phyloP scores from a whole-genome alignment of 2,888 invertebrate genomes.

The Brachynemurus nebulosus region DNA sequence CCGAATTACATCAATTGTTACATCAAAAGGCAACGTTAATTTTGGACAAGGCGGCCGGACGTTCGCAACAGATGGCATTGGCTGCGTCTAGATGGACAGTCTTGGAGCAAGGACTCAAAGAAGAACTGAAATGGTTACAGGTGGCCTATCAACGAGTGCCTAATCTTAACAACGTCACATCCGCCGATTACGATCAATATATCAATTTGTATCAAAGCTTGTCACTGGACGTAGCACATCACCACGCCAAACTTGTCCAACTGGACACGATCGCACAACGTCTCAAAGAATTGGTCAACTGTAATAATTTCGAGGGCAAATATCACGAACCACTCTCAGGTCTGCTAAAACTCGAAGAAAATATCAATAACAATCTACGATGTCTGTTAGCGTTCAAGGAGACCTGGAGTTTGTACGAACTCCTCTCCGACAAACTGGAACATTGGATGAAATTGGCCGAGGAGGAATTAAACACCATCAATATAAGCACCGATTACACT shows the following conservation, averaged over 20 bases:
- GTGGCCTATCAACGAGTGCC: conserved; percentile 75
- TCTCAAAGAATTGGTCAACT: conserved; percentile 58
- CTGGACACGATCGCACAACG: conserved; percentile 57
- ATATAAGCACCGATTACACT: conserved; percentile 43
- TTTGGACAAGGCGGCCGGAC: conserved; percentile 65
- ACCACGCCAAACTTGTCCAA: conserved; percentile 63
- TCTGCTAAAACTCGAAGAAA: conserved; percentile 57
- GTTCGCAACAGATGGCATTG: conserved; percentile 70
- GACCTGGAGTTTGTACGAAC: conserved; percentile 61
- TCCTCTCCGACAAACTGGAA: conserved; percentile 57
- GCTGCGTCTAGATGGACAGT: conserved; percentile 76
- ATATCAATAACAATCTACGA: conserved; percentile 57
- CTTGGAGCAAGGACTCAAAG: conserved; percentile 67
- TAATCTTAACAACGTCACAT: conserved; percentile 63
- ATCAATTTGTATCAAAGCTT: conserved; percentile 71
- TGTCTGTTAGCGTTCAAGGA: conserved; percentile 62
- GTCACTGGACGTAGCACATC: conserved; percentile 63
- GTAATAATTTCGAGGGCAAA: conserved; percentile 58
- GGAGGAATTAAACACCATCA: conserved; percentile 49
- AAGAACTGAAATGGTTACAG: conserved; percentile 70
- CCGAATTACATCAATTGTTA: conserved; percentile 58
- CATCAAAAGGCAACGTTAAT: conserved; percentile 63
- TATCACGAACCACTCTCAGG: conserved; percentile 60
- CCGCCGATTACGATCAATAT: conserved; percentile 72
- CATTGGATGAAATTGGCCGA: conserved; percentile 64